Base-by-base conservation (phyloP, 2,888 invertebrate genomes). In the Leptinotarsa tumamoca region DNA sequence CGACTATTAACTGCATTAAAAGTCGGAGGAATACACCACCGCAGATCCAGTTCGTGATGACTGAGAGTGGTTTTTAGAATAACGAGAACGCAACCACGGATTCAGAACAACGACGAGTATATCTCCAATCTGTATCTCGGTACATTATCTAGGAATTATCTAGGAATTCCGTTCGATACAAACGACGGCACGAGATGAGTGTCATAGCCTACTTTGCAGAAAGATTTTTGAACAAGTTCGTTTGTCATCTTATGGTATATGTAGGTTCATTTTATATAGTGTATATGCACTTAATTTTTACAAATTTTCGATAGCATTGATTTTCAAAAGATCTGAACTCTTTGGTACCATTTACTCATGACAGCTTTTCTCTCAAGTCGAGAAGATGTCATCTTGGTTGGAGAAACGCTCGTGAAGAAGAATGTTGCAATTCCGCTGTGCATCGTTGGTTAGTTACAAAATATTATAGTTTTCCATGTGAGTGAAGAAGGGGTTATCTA, bases 131-230 rank as follows among this genome's bases (percentile, higher is more conserved):
- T 58, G 70, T 61, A 70, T 70, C 70, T 70, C 49, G 70, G 23
- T 70, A 21, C 70, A 70, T 70, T 70, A 70, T 70, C 70, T 70
- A 56, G 70, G 58, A 70, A 70, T 61, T 70, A 70, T 70, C 70
- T 70, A 33, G 70, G 70, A 70, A 70, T 70, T 70, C 70, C 43
- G 58, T 70, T 43, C 50, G 61, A 70, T 70, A 61, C 70, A 58
- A 70, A 70, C 70, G 43, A 70, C 58, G 58, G 61, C 58, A 70
- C 58, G 33, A 61, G 61, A 70, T 70, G 70, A 21, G 70, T 43
- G 58, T 50, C 70, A 49, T 61, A 70, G 70, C 70, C 61, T 61
- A 70, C 70, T 70, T 70, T 58, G 50, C 2, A 58, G 70, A 23
- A 58, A 5, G 50, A 70, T 70, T 54, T 58, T 61, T 43, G 58